A percentile compares a stretch with the other conserved stretches of the same genome.
Conservation (phyloP, 2,113 vertebrate genomes). For the Cettia cetti region DNA sequence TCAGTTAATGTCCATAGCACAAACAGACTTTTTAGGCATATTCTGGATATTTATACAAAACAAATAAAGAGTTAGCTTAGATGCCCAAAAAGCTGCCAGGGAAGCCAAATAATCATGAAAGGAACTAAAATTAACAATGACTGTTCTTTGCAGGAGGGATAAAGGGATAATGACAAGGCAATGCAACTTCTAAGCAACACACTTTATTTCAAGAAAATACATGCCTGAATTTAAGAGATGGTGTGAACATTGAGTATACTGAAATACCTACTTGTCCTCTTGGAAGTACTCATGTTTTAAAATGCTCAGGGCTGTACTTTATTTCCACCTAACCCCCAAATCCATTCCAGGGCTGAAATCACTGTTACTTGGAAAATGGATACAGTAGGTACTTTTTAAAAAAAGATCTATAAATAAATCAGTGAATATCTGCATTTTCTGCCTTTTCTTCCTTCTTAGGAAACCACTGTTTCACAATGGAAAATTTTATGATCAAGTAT, state of each 20-base stretch:
- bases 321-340: background rate
- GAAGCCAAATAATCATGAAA: background rate
- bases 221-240: background rate
- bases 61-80: background rate
- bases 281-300: background rate
- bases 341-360: background rate
- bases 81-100: background rate
- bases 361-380: background rate
- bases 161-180: background rate
- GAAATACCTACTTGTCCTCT: background rate
- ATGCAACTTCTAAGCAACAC: background rate
- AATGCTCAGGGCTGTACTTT: background rate
- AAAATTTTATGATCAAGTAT: background rate
- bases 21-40: background rate
- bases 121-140: background rate
- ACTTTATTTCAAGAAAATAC: background rate
- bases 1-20: background rate
- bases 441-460: background rate
- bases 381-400: background rate
- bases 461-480: background rate
- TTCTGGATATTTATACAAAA: background rate
- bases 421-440: background rate
- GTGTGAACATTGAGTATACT: background rate
- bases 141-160: background rate
- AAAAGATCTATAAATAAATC: background rate